Percentiles rank a stretch among this genome's conserved stretches.
Conservation (phyloP, 2,888 invertebrate species). For the Tipula lateralis region DNA sequence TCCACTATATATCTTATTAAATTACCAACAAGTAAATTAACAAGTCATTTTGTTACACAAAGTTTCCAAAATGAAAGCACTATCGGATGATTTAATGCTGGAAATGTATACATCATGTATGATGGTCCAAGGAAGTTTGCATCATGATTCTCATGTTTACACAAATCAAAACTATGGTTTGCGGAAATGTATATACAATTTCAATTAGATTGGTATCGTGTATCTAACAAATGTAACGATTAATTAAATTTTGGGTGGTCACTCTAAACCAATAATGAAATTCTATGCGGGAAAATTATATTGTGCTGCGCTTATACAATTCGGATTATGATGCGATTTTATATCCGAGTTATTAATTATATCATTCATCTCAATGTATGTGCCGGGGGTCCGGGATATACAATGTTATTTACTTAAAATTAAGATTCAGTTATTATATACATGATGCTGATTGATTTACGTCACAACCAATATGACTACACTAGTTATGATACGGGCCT, state of each 20-base stretch:
- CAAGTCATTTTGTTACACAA: neutral
- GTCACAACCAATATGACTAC: no score
- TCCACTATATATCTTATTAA: no score
- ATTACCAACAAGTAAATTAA: neutral
- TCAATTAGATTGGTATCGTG: neutral
- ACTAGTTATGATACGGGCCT: no score
- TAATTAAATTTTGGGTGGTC: neutral
- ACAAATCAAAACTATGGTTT: neutral
- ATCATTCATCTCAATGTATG: no score
- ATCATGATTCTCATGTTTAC: neutral
- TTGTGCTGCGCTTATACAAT: neutral
- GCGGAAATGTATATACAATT: neutral
- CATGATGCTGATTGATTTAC: no score
- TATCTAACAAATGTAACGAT: neutral
- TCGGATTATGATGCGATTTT: no score
- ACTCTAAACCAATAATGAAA: neutral
- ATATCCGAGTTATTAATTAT: no score
- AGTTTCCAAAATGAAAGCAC: neutral
- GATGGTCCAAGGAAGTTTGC: neutral
- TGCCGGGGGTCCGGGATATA: no score
- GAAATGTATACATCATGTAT: neutral
- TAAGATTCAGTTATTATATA: no score
- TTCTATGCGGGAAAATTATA: neutral
- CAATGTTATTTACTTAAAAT: no score
- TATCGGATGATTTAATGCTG: neutral